Conservation (phyloP, 2,113 vertebrate species). For the Gambusia affinis region DNA sequence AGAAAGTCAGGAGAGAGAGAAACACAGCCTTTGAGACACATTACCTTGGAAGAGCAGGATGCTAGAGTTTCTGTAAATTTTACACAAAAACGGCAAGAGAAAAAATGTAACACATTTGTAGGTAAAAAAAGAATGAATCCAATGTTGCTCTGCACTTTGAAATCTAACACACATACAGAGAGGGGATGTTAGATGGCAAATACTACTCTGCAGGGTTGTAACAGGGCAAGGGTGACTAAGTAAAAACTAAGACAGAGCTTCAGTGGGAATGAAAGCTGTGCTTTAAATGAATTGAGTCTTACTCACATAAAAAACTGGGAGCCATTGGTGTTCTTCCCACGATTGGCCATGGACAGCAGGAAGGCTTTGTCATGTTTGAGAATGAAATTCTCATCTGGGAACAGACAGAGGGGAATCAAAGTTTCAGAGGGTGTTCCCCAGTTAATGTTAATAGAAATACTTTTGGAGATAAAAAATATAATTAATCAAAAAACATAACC, state of each 20-base stretch:
- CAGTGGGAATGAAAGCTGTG: constrained; percentile 3
- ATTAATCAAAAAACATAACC: too few relatives aligned
- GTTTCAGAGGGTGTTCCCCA: constrained; percentile 41
- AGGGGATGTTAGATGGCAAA: constrained; percentile 53
- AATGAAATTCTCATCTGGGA: constrained; percentile 98
- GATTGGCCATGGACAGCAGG: constrained; percentile 99
- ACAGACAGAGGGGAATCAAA: constrained; percentile 76
- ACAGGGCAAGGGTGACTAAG: constrained; percentile 38
- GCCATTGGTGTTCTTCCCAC: constrained; percentile 98
- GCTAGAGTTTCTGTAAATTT: constrained; percentile 99
- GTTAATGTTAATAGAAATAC: constrained; percentile 28
- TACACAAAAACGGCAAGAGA: constrained; percentile 99
- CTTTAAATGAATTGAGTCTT: not conserved
- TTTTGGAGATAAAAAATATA: constrained; percentile 1
- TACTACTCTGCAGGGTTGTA: constrained; percentile 45
- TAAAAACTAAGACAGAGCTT: constrained; percentile 31
- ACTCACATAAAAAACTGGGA: constrained; percentile 99
- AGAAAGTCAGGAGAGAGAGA: constrained; percentile 66
- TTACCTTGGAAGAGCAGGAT: constrained; percentile 99
- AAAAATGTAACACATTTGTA: constrained; percentile 99
- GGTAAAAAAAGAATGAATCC: constrained; percentile 86
- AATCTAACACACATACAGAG: constrained; percentile 63
- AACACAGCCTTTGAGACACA: constrained; percentile 97
- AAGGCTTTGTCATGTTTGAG: constrained; percentile 99
- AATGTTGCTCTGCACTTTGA: constrained; percentile 79